Base-by-base conservation (phyloP, 2,113 vertebrate genomes). In the Anseranas semipalmata region DNA sequence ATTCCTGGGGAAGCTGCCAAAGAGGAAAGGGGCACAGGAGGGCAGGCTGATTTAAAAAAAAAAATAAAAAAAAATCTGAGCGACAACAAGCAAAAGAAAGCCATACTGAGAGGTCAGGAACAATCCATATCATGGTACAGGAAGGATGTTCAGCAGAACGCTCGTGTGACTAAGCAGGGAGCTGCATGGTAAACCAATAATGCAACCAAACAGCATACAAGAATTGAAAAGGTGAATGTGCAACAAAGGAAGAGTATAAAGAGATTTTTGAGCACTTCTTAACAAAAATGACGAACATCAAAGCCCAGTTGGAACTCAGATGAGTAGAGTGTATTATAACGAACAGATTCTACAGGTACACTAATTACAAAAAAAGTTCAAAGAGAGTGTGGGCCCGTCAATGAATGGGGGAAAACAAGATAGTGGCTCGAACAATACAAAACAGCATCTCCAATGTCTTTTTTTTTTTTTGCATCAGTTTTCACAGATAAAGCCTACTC, bases 361-460 rank as follows among this genome's bases (percentile, higher is more conserved):
- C 13, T 58, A 35, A 72, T 46, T 75, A 48, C 39, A 55, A 37
- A 81, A 80, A 27, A 82, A 65, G 21, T 75, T 92, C n/a, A 39
- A n/a, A 79, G n/a, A 82, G 32, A 9, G 12, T 39, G 28, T 80
- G 46, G 80, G 24, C 10, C 41, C 7, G 4, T 11, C 0, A 0
- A 30, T 74, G 12, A 82, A 39, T 25, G 15, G 12, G 2, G 14
- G 12, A 66, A 15, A 74, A 24, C 58, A 80, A 48, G 21, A 27
- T 7, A 74, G 17, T 15, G 8, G 20, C 43, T 39, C 15, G 70
- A 77, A 17, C 18, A 33, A 35, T 73, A 48, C 30, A 66, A 46
- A 77, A 53, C 21, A 75, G 7, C 7, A 6, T 56, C 35, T 5
- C 20, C 7, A 12, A 1, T 86, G 33, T 76, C 15, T 52, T 65